phyloP scores from a whole-genome alignment of 2,797 vertebrate species.

The Peromyscus melanophrys region DNA sequence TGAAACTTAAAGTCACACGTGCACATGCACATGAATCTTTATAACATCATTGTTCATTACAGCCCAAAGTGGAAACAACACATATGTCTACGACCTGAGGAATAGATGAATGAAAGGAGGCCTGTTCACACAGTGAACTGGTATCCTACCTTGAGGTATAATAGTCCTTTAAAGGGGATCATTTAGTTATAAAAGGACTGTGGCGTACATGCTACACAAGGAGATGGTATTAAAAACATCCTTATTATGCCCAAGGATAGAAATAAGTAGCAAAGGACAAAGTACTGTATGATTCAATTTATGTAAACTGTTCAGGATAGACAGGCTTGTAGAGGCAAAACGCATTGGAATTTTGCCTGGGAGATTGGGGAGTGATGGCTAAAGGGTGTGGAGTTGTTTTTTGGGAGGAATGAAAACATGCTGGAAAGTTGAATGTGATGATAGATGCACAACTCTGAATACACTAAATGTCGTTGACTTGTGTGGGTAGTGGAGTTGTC shows the following conservation, averaged over 20 bases:
- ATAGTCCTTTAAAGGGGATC: not conserved
- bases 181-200: not conserved
- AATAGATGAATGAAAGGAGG: not conserved
- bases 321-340: not conserved
- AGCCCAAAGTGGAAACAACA: not conserved
- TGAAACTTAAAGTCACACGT: conserved; percentile 9
- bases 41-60: not conserved
- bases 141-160: not conserved
- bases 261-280: not conserved
- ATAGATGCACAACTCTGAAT: not conserved
- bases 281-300: not conserved
- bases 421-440: not conserved
- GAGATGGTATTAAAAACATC: not conserved
- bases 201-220: not conserved
- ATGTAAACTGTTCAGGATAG: not conserved
- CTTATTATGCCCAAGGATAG: not conserved
- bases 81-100: not conserved
- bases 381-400: not conserved
- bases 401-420: not conserved
- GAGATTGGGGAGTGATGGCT: not conserved
- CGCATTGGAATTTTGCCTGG: not conserved
- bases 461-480: not conserved
- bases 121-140: not conserved
- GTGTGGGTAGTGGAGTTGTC: not conserved
- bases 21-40: not conserved